phyloP scores from a whole-genome alignment of 2,113 vertebrate species.

The Rhinogobius similis region DNA sequence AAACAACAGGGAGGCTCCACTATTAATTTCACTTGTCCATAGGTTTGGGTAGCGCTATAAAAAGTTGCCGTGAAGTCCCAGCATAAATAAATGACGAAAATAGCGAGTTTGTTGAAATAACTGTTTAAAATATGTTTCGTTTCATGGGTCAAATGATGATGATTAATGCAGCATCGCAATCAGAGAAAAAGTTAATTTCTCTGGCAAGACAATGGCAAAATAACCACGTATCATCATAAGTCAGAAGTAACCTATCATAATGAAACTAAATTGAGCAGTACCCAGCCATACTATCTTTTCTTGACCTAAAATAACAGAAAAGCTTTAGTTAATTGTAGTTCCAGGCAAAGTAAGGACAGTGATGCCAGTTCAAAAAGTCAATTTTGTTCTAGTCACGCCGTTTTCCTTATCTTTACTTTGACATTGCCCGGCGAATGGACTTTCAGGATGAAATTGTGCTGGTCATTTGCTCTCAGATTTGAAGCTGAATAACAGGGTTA shows the following conservation, averaged over 20 bases:
- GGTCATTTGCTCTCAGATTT: constrained; percentile 5
- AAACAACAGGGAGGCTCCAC: constrained; percentile 41
- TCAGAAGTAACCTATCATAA: too few species aligned
- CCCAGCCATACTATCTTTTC: background rate
- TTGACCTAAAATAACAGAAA: background rate
- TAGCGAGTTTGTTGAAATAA: background rate
- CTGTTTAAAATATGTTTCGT: background rate
- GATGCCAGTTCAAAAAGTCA: background rate
- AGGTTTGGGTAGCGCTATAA: background rate
- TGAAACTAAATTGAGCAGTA: too few species aligned
- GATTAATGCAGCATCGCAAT: background rate
- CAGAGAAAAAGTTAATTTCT: background rate
- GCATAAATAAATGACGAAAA: background rate
- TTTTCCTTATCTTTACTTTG: background rate
- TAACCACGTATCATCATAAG: too few species aligned
- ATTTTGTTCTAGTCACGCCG: background rate
- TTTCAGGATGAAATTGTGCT: background rate
- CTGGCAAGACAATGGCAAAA: background rate
- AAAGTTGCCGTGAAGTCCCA: background rate
- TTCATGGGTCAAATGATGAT: background rate
- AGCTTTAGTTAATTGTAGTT: background rate
- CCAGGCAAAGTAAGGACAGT: background rate
- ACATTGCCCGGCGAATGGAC: background rate
- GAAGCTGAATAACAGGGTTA: background rate
- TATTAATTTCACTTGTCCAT: background rate